phyloP scores from a whole-genome alignment of 2,888 invertebrate species.

The Rotaria socialis region DNA sequence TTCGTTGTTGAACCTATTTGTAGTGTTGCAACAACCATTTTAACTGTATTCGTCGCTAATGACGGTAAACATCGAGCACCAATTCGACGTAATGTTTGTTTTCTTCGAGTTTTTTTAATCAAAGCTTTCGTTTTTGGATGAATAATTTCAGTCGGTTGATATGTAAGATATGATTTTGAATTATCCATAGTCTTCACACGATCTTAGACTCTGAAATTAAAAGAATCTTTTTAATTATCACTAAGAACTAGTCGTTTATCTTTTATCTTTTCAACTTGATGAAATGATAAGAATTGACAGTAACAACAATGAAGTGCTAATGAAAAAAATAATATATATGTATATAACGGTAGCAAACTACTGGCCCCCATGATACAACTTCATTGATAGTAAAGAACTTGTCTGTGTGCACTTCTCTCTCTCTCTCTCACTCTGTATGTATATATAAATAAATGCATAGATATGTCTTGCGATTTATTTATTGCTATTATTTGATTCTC shows the following conservation, averaged over 20 bases:
- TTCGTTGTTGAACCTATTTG: neutral
- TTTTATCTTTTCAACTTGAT: too few relatives aligned
- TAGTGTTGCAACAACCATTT: constrained; percentile 10
- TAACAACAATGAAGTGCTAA: neutral
- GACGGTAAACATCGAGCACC: neutral
- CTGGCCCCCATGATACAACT: neutral
- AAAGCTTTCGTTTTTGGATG: neutral
- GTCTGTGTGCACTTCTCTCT: neutral
- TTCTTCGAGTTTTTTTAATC: neutral
- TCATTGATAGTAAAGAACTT: neutral
- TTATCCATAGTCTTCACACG: neutral
- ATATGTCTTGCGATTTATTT: neutral
- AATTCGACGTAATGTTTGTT: neutral
- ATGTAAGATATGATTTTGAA: neutral
- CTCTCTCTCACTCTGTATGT: neutral
- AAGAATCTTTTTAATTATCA: neutral
- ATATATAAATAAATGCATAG: neutral
- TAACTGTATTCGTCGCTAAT: neutral
- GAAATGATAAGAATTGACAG: neutral
- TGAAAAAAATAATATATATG: too few relatives aligned
- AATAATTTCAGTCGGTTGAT: neutral
- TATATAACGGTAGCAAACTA: neutral
- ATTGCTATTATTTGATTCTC: neutral
- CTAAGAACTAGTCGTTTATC: too few relatives aligned
- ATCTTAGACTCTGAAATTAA: neutral